phyloP scores from a whole-genome alignment of 2,113 vertebrate species.

The Rattus rattus region DNA sequence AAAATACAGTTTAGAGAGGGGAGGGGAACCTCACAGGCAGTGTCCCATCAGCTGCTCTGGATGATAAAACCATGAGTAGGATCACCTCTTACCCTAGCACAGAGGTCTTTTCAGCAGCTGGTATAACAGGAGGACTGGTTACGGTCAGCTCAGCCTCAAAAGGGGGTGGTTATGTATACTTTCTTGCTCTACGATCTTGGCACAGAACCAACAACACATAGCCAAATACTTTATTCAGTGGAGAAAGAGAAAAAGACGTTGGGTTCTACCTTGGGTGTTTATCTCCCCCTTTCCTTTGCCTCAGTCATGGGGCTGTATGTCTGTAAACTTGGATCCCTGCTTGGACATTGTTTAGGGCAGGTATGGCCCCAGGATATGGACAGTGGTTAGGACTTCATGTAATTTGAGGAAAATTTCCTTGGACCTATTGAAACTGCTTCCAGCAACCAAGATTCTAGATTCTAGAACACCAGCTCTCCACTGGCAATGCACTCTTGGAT shows the following conservation, averaged over 20 bases:
- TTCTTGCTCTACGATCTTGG: background rate
- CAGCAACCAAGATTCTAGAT: background rate
- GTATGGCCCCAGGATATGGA: background rate
- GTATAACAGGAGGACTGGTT: background rate
- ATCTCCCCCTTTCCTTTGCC: background rate
- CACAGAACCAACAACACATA: background rate
- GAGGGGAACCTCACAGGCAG: background rate
- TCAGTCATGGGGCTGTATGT: no score
- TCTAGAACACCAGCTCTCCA: background rate
- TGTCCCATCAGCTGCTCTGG: conserved; percentile 21
- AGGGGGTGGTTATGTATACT: background rate
- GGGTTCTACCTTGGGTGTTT: background rate
- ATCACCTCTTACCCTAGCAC: background rate
- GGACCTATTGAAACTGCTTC: background rate
- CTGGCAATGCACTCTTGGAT: background rate
- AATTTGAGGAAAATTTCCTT: background rate
- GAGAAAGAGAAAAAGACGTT: background rate
- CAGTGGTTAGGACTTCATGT: background rate
- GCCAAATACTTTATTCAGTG: background rate
- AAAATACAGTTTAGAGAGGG: conserved; percentile 58
- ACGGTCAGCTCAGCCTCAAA: background rate
- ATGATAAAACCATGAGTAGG: conserved; percentile 10
- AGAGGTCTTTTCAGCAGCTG: background rate
- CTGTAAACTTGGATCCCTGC: background rate
- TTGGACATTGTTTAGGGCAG: background rate